Conservation (phyloP, 2,888 invertebrate genomes). For the Resseliella maxima region DNA sequence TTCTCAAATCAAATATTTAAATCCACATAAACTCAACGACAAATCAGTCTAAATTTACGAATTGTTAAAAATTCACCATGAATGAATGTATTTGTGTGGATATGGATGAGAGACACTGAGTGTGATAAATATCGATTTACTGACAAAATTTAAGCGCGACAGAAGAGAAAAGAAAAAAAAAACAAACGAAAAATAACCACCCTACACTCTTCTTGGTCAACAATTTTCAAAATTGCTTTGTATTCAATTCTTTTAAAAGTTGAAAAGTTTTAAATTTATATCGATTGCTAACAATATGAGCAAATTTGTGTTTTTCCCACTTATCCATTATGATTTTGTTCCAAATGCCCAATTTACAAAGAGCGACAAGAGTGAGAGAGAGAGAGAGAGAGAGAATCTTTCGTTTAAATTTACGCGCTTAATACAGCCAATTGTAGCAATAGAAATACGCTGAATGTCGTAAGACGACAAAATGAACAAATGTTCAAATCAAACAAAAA, state of each 20-base stretch:
- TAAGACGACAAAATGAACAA: conserved; percentile 17
- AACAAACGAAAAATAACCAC: neutral
- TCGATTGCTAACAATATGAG: conserved; percentile 39
- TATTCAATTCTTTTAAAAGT: neutral
- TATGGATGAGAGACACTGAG: too few relatives aligned
- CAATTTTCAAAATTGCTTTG: neutral
- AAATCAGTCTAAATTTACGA: neutral
- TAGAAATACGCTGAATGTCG: neutral
- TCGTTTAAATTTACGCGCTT: too few relatives aligned
- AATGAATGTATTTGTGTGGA: neutral
- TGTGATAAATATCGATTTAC: conserved; percentile 8
- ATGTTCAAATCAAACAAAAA: conserved; percentile 39
- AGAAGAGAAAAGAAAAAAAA: neutral
- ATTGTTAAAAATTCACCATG: neutral
- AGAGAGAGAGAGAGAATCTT: too few relatives aligned
- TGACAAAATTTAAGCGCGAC: neutral
- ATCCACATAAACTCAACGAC: neutral
- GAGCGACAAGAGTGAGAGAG: too few relatives aligned
- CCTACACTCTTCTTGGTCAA: neutral
- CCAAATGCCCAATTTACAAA: neutral
- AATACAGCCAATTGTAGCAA: neutral
- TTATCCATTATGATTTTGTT: neutral
- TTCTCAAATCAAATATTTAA: conserved; percentile 46
- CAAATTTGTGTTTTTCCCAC: neutral
- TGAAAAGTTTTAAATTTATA: conserved; percentile 36